phyloP scores from a whole-genome alignment of 2,113 vertebrate genomes.

The Dasypus novemcinctus region DNA sequence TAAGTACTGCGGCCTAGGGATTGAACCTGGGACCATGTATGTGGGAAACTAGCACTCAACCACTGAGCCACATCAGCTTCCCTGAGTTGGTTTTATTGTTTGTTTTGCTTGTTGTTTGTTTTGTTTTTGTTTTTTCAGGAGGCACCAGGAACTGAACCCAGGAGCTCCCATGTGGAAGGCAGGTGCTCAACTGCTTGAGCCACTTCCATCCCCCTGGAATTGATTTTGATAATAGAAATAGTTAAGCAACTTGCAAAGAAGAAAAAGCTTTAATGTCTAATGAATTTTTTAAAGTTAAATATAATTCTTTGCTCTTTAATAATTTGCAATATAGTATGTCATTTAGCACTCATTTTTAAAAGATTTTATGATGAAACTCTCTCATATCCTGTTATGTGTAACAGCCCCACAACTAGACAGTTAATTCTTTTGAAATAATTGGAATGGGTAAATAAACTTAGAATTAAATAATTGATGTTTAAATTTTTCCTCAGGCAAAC shows the following conservation, averaged over 20 bases:
- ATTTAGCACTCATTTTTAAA: not conserved
- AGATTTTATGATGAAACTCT: slow-evolving; percentile 30
- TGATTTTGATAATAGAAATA: not conserved
- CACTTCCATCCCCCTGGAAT: not conserved
- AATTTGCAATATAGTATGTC: not conserved
- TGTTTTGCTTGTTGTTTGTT: too few species aligned
- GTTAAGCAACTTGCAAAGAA: not conserved
- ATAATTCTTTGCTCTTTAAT: not conserved
- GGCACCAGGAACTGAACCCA: too few species aligned
- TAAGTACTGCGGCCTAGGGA: too few species aligned
- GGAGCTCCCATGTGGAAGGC: too few species aligned
- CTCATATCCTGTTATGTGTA: not conserved
- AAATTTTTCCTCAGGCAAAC: slow-evolving; percentile 20
- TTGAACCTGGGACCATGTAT: too few species aligned
- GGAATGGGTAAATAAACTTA: slow-evolving; percentile 41
- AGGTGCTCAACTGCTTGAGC: too few species aligned
- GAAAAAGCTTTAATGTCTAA: not conserved
- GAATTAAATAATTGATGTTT: slow-evolving; percentile 22
- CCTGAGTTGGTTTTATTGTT: too few species aligned
- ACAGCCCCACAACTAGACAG: not conserved
- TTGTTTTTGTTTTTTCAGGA: too few species aligned
- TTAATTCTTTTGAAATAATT: slow-evolving; percentile 42
- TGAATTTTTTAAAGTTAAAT: not conserved
- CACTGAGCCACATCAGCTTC: too few species aligned
- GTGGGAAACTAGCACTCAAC: too few species aligned